Conservation (phyloP, 2,113 vertebrate genomes). For the Leptosomus discolor region DNA sequence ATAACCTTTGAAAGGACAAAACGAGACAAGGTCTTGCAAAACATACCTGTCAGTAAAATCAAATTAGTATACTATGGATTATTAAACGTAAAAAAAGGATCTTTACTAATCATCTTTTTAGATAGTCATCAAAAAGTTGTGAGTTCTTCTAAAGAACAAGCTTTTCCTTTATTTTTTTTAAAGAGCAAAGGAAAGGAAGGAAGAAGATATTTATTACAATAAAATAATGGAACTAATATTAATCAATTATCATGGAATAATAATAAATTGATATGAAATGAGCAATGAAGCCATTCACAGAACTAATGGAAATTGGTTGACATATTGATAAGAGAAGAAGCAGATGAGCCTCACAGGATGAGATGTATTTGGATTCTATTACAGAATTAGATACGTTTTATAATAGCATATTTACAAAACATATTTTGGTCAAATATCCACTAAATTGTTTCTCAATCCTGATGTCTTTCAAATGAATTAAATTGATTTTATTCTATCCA, state of each 20-base stretch:
- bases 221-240: background rate
- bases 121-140: background rate
- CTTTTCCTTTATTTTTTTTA: background rate
- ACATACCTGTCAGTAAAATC: background rate
- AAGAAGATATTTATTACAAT: background rate
- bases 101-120: background rate
- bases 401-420: background rate
- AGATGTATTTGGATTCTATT: background rate
- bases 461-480: background rate
- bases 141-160: background rate
- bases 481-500: background rate
- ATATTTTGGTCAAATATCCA: background rate
- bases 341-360: background rate
- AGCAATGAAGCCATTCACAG: background rate
- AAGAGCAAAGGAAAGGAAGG: background rate
- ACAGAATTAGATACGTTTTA: background rate
- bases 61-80: background rate
- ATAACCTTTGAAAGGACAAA: background rate
- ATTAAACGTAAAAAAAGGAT: background rate
- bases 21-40: background rate
- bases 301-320: background rate
- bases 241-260: background rate
- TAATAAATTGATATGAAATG: background rate
- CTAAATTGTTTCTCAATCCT: constrained; percentile 13
- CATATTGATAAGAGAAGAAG: background rate